phyloP scores from a whole-genome alignment of 2,888 invertebrate genomes.

The Latrodectus hesperus region DNA sequence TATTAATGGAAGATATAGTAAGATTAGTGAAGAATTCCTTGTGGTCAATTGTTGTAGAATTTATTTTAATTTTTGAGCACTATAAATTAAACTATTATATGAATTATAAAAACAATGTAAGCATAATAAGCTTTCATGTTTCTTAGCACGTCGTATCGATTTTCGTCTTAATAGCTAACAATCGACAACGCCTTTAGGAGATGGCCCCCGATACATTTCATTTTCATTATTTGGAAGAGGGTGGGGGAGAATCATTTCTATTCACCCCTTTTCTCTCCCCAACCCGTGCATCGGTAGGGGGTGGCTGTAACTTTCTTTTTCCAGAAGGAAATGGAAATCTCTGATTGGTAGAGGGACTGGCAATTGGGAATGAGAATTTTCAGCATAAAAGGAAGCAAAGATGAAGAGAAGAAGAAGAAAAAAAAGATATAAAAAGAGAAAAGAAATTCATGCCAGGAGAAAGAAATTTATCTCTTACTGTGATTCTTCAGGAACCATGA shows the following conservation, averaged over 20 bases:
- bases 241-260: not conserved
- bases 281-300: conserved; percentile 10
- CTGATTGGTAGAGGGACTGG: conserved; percentile 64
- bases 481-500: conserved; percentile 36
- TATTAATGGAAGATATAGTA: too few species aligned
- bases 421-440: conserved; percentile 18
- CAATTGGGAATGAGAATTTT: conserved; percentile 66
- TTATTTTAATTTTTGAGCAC: too few species aligned
- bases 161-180: too few species aligned
- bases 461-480: conserved; percentile 55
- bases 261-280: conserved; percentile 5
- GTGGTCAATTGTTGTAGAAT: too few species aligned
- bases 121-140: too few species aligned
- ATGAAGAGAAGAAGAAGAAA: conserved; percentile 26
- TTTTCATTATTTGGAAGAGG: conserved; percentile 60
- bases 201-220: conserved; percentile 41
- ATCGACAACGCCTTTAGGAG: not conserved
- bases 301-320: conserved; percentile 31
- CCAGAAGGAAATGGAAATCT: conserved; percentile 64
- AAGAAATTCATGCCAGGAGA: conserved; percentile 15
- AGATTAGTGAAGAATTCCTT: too few species aligned
- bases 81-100: too few species aligned
- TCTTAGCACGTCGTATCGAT: too few species aligned
- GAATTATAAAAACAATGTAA: too few species aligned
- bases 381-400: conserved; percentile 45